These are phyloP conservation scores for Apis laboriosa DNA, from an alignment of 1,140 invertebrate species.

Conservation along the genomic window DNA sequence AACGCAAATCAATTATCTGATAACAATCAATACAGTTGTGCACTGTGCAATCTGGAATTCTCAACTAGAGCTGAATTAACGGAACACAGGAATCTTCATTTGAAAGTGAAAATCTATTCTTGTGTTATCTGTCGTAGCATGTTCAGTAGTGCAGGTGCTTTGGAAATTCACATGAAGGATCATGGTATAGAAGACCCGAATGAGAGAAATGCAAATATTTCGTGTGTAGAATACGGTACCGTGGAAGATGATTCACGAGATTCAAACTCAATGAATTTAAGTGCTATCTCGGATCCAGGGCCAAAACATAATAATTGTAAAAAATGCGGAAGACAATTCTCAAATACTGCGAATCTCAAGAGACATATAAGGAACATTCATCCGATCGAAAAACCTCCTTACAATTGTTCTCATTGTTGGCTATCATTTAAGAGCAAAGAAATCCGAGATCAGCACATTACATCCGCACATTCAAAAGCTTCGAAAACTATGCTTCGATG, in stretches of 20 bases:
- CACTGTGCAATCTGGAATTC: slow-evolving; percentile 84
- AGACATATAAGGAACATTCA: slow-evolving; percentile 83
- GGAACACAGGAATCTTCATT: slow-evolving; percentile 85
- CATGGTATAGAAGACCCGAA: slow-evolving; percentile 74
- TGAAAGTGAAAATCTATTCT: slow-evolving; percentile 85
- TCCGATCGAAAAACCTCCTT: slow-evolving; percentile 75
- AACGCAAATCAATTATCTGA: slow-evolving; percentile 8
- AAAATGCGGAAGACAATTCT: slow-evolving; percentile 83
- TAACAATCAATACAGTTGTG: slow-evolving; percentile 81
- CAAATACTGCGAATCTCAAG: slow-evolving; percentile 74
- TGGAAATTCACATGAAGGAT: slow-evolving; percentile 83
- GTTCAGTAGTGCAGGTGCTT: slow-evolving; percentile 82
- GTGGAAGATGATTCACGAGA: slow-evolving; percentile 34
- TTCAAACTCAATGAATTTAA: slow-evolving; percentile 39
- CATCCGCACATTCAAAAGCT: slow-evolving; percentile 43
- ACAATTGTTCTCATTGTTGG: slow-evolving; percentile 77
- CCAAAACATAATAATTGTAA: slow-evolving; percentile 80
- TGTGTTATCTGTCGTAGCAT: slow-evolving; percentile 83
- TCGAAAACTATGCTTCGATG: slow-evolving; percentile 62
- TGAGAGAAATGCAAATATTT: slow-evolving; percentile 69
- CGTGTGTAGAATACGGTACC: slow-evolving; percentile 60
- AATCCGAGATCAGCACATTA: slow-evolving; percentile 56
- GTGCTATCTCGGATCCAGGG: slow-evolving; percentile 65
- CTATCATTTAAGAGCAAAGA: slow-evolving; percentile 70
- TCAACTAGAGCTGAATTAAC: slow-evolving; percentile 82